These are phyloP conservation scores for Flexamia atlantica DNA, from an alignment of 2,888 invertebrate species.

Conservation along the genomic window DNA sequence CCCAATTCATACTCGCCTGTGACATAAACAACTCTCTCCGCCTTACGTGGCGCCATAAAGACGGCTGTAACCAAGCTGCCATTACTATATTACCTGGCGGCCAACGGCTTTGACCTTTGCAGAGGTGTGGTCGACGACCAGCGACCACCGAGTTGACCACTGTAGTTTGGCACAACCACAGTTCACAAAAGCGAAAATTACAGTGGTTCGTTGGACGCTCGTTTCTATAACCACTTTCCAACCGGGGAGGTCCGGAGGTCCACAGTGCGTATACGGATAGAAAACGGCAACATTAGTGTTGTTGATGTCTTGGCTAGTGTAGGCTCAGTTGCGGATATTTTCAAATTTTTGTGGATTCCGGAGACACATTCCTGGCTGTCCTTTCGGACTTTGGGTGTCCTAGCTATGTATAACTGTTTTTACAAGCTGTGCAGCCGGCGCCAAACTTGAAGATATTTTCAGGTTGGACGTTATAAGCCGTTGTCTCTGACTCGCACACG, in stretches of 20 bases:
- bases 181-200: not conserved
- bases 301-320: not conserved
- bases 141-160: not conserved
- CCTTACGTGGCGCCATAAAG: conserved; percentile 4
- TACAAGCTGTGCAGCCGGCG: too few relatives aligned
- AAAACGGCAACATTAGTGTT: not conserved
- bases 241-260: not conserved
- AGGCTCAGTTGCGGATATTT: too few relatives aligned
- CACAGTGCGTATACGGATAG: not conserved
- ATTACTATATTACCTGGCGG: not conserved
- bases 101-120: conserved; percentile 7
- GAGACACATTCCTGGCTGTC: too few relatives aligned
- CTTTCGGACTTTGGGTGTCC: too few relatives aligned
- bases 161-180: not conserved
- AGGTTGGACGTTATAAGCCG: too few relatives aligned
- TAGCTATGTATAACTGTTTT: too few relatives aligned
- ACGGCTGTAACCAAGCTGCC: not conserved
- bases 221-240: conserved; percentile 27
- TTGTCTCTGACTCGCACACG: too few relatives aligned
- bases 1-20: not conserved
- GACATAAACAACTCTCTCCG: not conserved
- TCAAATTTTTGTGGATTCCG: too few relatives aligned
- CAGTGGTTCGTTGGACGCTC: not conserved
- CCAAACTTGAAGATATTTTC: too few relatives aligned
- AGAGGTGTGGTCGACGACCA: not conserved